phyloP scores from a whole-genome alignment of 2,797 vertebrate genomes.

The Halcyon leucocephala region DNA sequence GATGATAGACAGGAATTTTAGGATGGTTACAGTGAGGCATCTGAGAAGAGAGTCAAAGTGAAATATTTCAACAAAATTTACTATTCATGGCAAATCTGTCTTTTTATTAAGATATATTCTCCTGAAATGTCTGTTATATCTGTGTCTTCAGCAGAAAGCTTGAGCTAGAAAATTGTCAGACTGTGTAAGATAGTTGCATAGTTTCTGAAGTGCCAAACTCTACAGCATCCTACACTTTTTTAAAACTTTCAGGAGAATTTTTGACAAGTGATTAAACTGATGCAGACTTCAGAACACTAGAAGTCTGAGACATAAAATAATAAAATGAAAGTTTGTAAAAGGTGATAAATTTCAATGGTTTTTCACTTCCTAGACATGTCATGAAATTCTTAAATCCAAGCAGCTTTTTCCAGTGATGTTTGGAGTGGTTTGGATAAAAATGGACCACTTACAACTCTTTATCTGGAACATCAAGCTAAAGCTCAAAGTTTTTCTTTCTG shows the following conservation, averaged over 20 bases:
- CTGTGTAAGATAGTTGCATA: not conserved
- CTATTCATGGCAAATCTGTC: not conserved
- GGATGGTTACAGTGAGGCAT: not conserved
- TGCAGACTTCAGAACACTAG: not conserved
- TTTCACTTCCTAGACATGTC: not conserved
- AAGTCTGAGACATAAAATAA: not conserved
- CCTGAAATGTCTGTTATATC: not conserved
- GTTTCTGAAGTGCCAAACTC: not conserved
- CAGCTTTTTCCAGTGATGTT: not conserved
- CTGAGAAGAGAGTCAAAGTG: not conserved
- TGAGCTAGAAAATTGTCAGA: not conserved
- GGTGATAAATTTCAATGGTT: not conserved
- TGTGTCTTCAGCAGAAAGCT: not conserved
- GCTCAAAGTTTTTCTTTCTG: not conserved
- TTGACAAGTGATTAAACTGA: conserved; percentile 22
- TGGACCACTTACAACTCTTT: not conserved
- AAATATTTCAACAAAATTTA: not conserved
- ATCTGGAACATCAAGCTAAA: not conserved
- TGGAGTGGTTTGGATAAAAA: not conserved
- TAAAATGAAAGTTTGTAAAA: not conserved
- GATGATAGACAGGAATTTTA: not conserved
- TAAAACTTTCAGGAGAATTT: not conserved
- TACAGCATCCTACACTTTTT: not conserved
- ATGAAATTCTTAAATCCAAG: not conserved
- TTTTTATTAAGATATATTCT: not conserved